phyloP scores from a whole-genome alignment of 1,140 invertebrate species.

The Heliothis virescens region DNA sequence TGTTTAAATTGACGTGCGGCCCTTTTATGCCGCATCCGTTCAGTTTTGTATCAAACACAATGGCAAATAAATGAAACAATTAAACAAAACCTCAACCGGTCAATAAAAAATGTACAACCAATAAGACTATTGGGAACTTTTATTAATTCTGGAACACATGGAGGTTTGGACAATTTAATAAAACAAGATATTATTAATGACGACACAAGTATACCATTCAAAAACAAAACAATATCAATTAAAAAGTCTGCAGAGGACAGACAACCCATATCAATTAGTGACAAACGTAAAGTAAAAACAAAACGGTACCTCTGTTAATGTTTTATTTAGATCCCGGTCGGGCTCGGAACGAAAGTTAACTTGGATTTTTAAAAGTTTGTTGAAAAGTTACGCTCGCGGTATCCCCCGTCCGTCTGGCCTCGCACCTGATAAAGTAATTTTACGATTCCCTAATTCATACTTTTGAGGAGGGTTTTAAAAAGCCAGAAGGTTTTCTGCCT shows the following conservation, averaged over 20 bases:
- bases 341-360: slow-evolving; percentile 73
- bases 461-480: slow-evolving; percentile 83
- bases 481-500: slow-evolving; percentile 71
- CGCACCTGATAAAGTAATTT: slow-evolving; percentile 82
- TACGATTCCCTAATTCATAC: slow-evolving; percentile 81
- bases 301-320: slow-evolving; percentile 72
- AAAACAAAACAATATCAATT: slow-evolving; percentile 55
- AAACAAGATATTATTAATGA: slow-evolving; percentile 24
- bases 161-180: not conserved
- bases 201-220: not conserved
- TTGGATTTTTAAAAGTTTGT: slow-evolving; percentile 84
- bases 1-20: slow-evolving; percentile 83
- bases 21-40: slow-evolving; percentile 77
- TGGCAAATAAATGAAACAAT: slow-evolving; percentile 60
- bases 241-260: slow-evolving; percentile 60
- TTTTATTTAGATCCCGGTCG: slow-evolving; percentile 73
- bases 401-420: slow-evolving; percentile 67
- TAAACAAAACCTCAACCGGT: slow-evolving; percentile 28
- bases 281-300: slow-evolving; percentile 68
- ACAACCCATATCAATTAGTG: slow-evolving; percentile 78
- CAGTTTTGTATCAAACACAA: slow-evolving; percentile 63
- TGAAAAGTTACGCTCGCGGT: slow-evolving; percentile 69
- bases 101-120: slow-evolving; percentile 31
- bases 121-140: slow-evolving; percentile 21
- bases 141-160: slow-evolving; percentile 26